phyloP scores from a whole-genome alignment of 2,888 invertebrate species.

The Limenitis camilla region DNA sequence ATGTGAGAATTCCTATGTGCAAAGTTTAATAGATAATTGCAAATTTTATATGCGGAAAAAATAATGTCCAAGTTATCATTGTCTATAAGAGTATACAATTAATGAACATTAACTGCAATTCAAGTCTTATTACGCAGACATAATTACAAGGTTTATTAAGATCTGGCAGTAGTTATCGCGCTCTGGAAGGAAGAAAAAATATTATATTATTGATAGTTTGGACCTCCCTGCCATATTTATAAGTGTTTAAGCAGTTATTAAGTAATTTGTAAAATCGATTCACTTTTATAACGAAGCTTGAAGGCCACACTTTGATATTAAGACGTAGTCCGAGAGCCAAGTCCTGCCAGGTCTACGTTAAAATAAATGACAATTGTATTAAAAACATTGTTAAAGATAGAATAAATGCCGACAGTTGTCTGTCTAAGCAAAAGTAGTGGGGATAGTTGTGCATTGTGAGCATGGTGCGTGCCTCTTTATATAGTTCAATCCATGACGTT shows the following conservation, averaged over 20 bases:
- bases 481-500: no score
- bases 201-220: conserved; percentile 10
- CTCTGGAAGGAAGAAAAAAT: conserved; percentile 5
- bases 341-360: conserved; percentile 5
- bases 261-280: conserved; percentile 27
- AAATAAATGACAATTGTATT: neutral
- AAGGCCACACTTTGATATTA: conserved; percentile 7
- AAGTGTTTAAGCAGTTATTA: conserved; percentile 18
- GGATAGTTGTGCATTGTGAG: no score
- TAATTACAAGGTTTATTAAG: conserved; percentile 7
- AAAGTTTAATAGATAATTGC: no score
- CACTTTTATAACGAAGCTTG: conserved; percentile 20
- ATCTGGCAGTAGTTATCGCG: conserved; percentile 6
- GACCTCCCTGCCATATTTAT: conserved; percentile 9
- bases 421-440: no score
- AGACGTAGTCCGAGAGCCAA: neutral
- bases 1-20: no score
- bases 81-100: neutral
- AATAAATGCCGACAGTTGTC: no score
- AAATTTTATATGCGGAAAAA: no score
- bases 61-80: no score
- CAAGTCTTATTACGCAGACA: conserved; percentile 11
- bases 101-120: neutral
- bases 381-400: no score
- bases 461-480: no score